phyloP scores from a whole-genome alignment of 2,797 vertebrate species.

The Saxicola maurus region DNA sequence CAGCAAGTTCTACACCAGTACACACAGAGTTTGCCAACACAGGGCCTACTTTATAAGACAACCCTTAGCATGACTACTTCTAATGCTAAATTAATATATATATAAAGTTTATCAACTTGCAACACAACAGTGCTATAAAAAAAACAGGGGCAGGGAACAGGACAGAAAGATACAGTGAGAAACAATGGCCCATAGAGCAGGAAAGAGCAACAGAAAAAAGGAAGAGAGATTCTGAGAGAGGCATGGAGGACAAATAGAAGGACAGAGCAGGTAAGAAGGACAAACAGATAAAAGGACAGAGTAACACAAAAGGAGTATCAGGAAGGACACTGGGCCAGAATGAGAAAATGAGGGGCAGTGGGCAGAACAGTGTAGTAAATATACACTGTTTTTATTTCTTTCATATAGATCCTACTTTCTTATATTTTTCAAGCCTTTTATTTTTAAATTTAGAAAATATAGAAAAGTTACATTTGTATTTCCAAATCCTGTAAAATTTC shows the following conservation, averaged over 20 bases:
- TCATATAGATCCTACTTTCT: not conserved
- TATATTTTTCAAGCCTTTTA: not conserved
- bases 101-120: no score
- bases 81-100: no score
- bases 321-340: not conserved
- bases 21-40: no score
- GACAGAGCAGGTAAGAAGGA: not conserved
- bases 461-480: not conserved
- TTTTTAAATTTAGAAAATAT: not conserved
- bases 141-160: not conserved
- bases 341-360: not conserved
- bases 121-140: not conserved
- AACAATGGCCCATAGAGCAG: not conserved
- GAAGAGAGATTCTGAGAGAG: not conserved
- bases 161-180: not conserved
- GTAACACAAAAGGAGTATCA: not conserved
- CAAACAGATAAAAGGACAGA: not conserved
- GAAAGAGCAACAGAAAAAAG: not conserved
- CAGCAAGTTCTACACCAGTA: no score
- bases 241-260: not conserved
- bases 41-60: no score
- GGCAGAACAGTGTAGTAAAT: not conserved
- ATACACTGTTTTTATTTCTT: not conserved
- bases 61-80: no score
- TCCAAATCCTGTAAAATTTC: not conserved